A percentile compares a stretch with the other conserved stretches of the same genome.
phyloP scores from a whole-genome alignment of 2,888 invertebrate genomes.

The Limenitis camilla region DNA sequence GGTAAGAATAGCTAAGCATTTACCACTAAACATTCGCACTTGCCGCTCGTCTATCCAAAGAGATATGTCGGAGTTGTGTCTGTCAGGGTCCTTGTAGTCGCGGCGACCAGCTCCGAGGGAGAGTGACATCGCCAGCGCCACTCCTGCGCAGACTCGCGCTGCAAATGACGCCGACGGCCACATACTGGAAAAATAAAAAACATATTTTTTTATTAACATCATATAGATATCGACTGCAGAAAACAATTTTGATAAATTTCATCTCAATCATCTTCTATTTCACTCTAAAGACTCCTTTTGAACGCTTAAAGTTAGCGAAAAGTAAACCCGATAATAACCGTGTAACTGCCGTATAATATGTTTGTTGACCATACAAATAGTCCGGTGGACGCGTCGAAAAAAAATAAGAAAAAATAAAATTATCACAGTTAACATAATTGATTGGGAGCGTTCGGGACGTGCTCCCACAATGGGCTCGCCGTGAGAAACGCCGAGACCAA shows the following conservation, averaged over 20 bases:
- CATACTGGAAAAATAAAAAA: constrained; percentile 44
- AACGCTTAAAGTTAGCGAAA: constrained; percentile 13
- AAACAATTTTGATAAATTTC: not conserved
- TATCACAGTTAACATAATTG: constrained; percentile 72
- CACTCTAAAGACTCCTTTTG: too few relatives aligned
- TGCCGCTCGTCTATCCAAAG: constrained; percentile 94
- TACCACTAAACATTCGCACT: constrained; percentile 93
- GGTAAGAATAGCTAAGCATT: constrained; percentile 33
- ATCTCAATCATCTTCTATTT: too few relatives aligned
- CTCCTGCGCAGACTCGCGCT: constrained; percentile 55
- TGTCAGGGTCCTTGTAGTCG: constrained; percentile 51
- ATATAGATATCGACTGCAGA: not conserved
- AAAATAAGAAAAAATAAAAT: constrained; percentile 44
- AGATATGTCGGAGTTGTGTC: constrained; percentile 77
- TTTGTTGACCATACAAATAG: constrained; percentile 53
- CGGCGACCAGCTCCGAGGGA: constrained; percentile 56
- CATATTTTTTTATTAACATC: too few relatives aligned
- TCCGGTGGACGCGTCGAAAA: constrained; percentile 30
- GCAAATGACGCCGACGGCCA: constrained; percentile 54
- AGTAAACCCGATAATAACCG: constrained; percentile 45
- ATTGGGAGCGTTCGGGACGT: constrained; percentile 66
- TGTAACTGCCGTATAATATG: constrained; percentile 63
- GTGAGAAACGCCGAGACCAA: constrained; percentile 53
- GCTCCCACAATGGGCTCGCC: constrained; percentile 58
- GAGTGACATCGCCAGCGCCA: constrained; percentile 58